Percentiles rank a stretch among this genome's conserved stretches.
Evolutionary conservation across 1,140 invertebrate species (phyloP).

Genomic region (Gryon sp.): DNA sequence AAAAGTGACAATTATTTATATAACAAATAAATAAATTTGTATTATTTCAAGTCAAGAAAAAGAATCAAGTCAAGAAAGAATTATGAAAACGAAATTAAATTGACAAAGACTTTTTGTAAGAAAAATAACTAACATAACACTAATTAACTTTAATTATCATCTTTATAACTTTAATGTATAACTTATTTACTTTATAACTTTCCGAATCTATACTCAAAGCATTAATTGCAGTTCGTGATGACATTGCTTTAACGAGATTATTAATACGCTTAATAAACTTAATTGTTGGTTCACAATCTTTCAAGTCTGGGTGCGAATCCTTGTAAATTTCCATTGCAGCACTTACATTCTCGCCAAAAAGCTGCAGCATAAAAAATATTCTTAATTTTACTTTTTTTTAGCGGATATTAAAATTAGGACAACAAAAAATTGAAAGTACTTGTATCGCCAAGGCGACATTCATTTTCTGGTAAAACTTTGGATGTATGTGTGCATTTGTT

Average conservation of each 20-base stretch:
- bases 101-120: too few relatives aligned
- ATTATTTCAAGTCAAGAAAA: too few relatives aligned
- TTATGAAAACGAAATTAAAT: too few relatives aligned
- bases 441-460: constrained; percentile 18
- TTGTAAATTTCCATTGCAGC: constrained; percentile 10
- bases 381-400: too few relatives aligned
- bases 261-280: constrained; percentile 26
- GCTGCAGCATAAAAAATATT: background rate
- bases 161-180: too few relatives aligned
- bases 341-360: constrained; percentile 12
- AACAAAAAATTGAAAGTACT: too few relatives aligned
- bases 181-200: constrained; percentile 25
- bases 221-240: constrained; percentile 16
- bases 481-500: constrained; percentile 21
- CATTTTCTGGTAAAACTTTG: constrained; percentile 50
- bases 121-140: too few relatives aligned
- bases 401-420: too few relatives aligned
- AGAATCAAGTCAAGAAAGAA: too few relatives aligned
- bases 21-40: too few relatives aligned
- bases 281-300: constrained; percentile 18
- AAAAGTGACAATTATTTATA: too few relatives aligned
- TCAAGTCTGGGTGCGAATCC: background rate
- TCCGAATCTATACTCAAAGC: constrained; percentile 12
- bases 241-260: constrained; percentile 36
- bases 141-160: too few relatives aligned